Conservation (phyloP, 2,888 invertebrate species). For the Drosophila subquinaria region DNA sequence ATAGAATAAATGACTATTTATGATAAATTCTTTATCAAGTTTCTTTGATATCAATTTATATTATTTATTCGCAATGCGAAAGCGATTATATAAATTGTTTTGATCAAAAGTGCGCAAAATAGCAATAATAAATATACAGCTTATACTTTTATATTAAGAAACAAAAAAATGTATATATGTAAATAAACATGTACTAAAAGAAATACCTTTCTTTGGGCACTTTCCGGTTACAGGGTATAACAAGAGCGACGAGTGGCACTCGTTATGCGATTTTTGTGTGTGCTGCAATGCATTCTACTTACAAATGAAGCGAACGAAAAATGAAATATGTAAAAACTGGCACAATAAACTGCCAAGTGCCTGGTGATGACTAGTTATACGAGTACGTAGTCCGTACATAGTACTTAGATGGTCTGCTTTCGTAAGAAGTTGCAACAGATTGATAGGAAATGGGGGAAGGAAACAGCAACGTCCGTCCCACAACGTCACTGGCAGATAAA, state of each 20-base stretch:
- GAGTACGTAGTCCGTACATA: neutral
- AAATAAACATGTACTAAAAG: too few relatives aligned
- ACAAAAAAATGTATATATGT: too few relatives aligned
- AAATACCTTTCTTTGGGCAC: too few relatives aligned
- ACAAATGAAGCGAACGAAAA: constrained; percentile 17
- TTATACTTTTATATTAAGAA: too few relatives aligned
- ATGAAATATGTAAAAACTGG: constrained; percentile 44
- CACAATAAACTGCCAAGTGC: constrained; percentile 73
- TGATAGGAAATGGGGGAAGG: neutral
- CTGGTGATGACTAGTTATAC: constrained; percentile 20
- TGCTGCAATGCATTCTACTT: constrained; percentile 23
- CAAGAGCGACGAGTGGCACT: constrained; percentile 28
- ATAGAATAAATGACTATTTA: too few relatives aligned
- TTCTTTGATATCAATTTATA: too few relatives aligned
- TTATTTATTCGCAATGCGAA: too few relatives aligned
- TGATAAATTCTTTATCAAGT: too few relatives aligned
- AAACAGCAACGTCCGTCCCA: neutral
- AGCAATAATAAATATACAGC: too few relatives aligned
- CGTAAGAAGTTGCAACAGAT: constrained; percentile 17
- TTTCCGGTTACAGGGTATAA: constrained; percentile 22
- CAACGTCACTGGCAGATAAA: constrained; percentile 42
- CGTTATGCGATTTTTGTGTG: constrained; percentile 32
- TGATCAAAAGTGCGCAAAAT: too few relatives aligned
- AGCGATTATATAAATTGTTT: neutral
- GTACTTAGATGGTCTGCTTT: neutral